Conservation (phyloP, 2,888 invertebrate species). For the Cryptocephalus moraei region DNA sequence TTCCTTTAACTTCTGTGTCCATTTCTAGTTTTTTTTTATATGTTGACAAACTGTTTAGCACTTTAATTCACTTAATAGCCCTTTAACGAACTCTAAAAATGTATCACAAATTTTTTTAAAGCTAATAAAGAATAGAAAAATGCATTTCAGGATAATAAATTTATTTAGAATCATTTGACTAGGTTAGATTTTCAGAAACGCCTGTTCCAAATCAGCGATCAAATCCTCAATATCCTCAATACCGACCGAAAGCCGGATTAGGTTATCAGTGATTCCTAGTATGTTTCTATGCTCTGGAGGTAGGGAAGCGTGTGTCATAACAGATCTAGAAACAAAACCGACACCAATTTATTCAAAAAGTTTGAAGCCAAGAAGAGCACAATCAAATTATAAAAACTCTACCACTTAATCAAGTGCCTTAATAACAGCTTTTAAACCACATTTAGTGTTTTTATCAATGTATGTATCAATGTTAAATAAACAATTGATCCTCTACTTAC, state of each 20-base stretch:
- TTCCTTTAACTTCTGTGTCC: too few relatives aligned
- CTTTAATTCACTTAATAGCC: too few relatives aligned
- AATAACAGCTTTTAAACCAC: too few relatives aligned
- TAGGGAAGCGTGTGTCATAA: constrained; percentile 95
- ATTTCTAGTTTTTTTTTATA: too few relatives aligned
- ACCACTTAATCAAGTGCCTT: too few relatives aligned
- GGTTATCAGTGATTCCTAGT: constrained; percentile 73
- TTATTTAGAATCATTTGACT: not conserved
- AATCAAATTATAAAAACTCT: too few relatives aligned
- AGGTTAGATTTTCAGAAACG: constrained; percentile 46
- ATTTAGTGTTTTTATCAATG: too few relatives aligned
- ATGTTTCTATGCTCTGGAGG: constrained; percentile 59
- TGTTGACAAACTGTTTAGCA: too few relatives aligned
- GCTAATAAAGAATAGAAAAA: too few relatives aligned
- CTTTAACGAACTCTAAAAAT: too few relatives aligned
- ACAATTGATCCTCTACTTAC: constrained; percentile 34
- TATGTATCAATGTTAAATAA: not conserved
- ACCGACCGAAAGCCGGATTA: constrained; percentile 84
- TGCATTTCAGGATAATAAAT: not conserved
- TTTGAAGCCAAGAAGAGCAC: too few relatives aligned
- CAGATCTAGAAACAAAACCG: constrained; percentile 44
- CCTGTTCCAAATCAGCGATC: constrained; percentile 72
- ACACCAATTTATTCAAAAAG: not conserved
- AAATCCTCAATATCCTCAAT: constrained; percentile 82
- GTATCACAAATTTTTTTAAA: too few relatives aligned